Evolutionary conservation across 2,888 invertebrate species (phyloP).

Genomic region (Pristionchus fissidentatus): DNA sequence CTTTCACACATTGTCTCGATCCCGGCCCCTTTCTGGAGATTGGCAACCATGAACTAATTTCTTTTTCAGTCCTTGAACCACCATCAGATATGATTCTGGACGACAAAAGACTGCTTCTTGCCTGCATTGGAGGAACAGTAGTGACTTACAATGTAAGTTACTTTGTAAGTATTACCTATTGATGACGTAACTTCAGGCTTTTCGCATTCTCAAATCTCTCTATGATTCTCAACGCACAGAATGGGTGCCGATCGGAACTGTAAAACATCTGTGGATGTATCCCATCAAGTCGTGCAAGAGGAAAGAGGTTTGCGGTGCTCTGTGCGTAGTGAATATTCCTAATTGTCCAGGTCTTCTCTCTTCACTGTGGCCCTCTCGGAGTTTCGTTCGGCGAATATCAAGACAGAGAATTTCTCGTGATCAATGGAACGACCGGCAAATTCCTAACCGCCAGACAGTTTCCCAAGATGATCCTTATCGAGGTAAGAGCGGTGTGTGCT

Average conservation of each 20-base stretch:
- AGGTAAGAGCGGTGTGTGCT: constrained; percentile 45
- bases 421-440: constrained; percentile 60
- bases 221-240: constrained; percentile 42
- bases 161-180: background rate
- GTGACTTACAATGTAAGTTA: constrained; percentile 36
- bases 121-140: constrained; percentile 1
- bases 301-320: constrained; percentile 56
- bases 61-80: no score
- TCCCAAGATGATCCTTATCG: constrained; percentile 60
- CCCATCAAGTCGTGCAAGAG: constrained; percentile 69
- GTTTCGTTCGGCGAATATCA: constrained; percentile 56
- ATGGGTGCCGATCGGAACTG: constrained; percentile 61
- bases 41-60: no score
- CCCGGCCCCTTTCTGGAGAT: no score
- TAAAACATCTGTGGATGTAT: constrained; percentile 60
- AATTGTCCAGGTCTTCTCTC: constrained; percentile 60
- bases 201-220: background rate
- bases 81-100: constrained; percentile 8
- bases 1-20: no score
- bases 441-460: constrained; percentile 56
- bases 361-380: constrained; percentile 63
- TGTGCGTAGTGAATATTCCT: background rate
- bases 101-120: constrained; percentile 5
- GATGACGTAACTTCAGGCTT: background rate
- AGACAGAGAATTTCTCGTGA: constrained; percentile 66